Evolutionary conservation across 1,140 invertebrate species (phyloP), one percentile per base, ranked within the genome.

Genomic region (Lordiphosa stackelbergi): DNA sequence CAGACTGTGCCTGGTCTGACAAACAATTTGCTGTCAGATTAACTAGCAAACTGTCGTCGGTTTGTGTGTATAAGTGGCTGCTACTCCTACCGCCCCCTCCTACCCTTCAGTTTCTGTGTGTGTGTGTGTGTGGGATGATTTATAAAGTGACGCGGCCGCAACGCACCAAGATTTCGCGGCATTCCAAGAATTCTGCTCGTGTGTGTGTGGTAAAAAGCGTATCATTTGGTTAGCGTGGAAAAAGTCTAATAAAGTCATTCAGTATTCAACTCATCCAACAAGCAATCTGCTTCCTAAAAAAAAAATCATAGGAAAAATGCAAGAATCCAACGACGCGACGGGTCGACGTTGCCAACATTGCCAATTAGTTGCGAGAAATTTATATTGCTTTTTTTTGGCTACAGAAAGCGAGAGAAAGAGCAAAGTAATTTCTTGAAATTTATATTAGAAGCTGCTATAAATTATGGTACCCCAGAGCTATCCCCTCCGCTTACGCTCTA

Each of bases 341-440:
- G 35, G 28, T 52, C 36, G 51, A 38, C 48, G 53, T 55, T 40
- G 51, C 31, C 48, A 51, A 51, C 66, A 64, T 71, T 83, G 77
- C 75, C 75, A 79, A 79, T 79, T 79, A 79, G 75, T 63, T 64
- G 72, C 42, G 42, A n/a, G 43, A 83, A 83, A 81, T 83, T 81
- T 81, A 81, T 83, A 81, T 81, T 83, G 77, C 75, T 75, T 81
- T 69, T 69, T 66, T 66, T 54, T 31, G 24, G 48, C 19, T 52
- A 34, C 40, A 1, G 12, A 57, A 36, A 22, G 53, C 49, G 40
- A 24, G 24, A 10, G 41, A 57, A 49, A 47, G 38, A 41, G 46
- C 47, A 56, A 73, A 70, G 64, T 79, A 74, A 79, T 79, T 79
- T 75, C 51, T 45, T 40, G 56, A 81, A 79, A 79, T 81, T 83